A percentile compares a stretch with the other conserved stretches of the same genome.
Evolutionary conservation across 2,113 vertebrate species (phyloP).

Genomic region (Dicerorhinus sumatrensis): DNA sequence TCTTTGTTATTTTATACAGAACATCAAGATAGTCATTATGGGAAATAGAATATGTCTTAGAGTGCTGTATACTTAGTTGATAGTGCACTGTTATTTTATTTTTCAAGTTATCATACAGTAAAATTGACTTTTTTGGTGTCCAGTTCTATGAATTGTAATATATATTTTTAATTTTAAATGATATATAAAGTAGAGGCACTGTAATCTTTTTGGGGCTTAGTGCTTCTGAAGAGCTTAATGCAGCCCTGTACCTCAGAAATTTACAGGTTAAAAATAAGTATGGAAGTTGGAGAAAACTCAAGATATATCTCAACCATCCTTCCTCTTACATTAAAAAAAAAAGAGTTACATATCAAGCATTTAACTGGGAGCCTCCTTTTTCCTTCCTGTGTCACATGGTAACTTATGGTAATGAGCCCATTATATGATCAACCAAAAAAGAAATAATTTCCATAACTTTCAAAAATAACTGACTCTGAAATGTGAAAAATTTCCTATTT

Average conservation of each 20-base stretch:
- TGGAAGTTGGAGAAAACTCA: not conserved
- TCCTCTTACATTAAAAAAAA: not conserved
- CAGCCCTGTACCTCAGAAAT: not conserved
- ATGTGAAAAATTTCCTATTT: conserved; percentile 21
- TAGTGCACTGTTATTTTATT: conserved; percentile 7
- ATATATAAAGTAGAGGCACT: not conserved
- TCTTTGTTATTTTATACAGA: conserved; percentile 54
- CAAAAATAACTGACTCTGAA: not conserved
- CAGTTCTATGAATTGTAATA: not conserved
- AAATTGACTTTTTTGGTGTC: not conserved
- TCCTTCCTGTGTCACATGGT: not conserved
- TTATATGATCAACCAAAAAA: conserved; percentile 6
- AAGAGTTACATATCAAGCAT: not conserved
- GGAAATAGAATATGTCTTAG: not conserved
- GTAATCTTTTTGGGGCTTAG: conserved; percentile 16
- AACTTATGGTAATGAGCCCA: not conserved
- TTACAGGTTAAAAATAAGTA: conserved; percentile 1
- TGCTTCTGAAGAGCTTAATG: not conserved
- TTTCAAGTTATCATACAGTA: not conserved
- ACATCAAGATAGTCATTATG: not conserved
- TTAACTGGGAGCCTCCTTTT: not conserved
- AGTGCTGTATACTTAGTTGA: conserved; percentile 1
- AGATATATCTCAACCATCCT: not conserved
- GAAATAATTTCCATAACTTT: conserved; percentile 50
- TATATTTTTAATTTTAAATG: conserved; percentile 31